A percentile compares a stretch with the other conserved stretches of the same genome.
These are phyloP conservation scores for Tinea pellionella DNA, from an alignment of 2,888 invertebrate species.

Conservation along the genomic window DNA sequence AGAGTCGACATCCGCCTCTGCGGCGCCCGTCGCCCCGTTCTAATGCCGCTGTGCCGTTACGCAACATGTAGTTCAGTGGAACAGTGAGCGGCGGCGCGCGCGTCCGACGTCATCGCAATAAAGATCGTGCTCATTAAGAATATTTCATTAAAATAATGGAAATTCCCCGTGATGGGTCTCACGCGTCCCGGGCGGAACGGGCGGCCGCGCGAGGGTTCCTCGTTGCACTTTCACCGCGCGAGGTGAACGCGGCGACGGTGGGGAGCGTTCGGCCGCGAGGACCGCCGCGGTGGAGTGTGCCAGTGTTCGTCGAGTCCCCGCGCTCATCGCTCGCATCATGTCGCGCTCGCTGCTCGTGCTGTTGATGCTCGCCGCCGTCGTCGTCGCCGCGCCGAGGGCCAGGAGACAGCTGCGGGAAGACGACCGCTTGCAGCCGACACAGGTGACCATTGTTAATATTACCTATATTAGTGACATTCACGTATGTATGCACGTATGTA, in stretches of 20 bases:
- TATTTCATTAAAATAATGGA: neutral
- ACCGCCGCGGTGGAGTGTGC: neutral
- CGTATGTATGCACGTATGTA: neutral
- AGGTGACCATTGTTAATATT: too few relatives aligned
- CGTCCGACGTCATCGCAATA: neutral
- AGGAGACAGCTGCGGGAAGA: slow-evolving; percentile 53
- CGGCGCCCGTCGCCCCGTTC: too few relatives aligned
- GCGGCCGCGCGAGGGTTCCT: neutral
- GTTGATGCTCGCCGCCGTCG: slow-evolving; percentile 22
- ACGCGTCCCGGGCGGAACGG: neutral
- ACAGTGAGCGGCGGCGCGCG: neutral
- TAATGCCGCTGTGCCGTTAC: too few relatives aligned
- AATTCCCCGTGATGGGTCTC: neutral
- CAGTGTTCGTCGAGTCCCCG: neutral
- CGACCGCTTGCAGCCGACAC: slow-evolving; percentile 50
- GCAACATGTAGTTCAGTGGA: neutral
- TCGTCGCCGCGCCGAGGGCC: slow-evolving; percentile 22
- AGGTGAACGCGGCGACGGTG: neutral
- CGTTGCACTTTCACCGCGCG: neutral
- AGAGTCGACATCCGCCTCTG: too few relatives aligned
- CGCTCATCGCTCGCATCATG: neutral
- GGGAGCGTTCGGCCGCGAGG: too few relatives aligned
- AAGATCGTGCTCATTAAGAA: neutral
- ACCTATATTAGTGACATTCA: too few relatives aligned
- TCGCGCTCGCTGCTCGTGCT: neutral